These are phyloP conservation scores for Netelia inedita DNA, from an alignment of 2,888 invertebrate species.

Conservation along the genomic window DNA sequence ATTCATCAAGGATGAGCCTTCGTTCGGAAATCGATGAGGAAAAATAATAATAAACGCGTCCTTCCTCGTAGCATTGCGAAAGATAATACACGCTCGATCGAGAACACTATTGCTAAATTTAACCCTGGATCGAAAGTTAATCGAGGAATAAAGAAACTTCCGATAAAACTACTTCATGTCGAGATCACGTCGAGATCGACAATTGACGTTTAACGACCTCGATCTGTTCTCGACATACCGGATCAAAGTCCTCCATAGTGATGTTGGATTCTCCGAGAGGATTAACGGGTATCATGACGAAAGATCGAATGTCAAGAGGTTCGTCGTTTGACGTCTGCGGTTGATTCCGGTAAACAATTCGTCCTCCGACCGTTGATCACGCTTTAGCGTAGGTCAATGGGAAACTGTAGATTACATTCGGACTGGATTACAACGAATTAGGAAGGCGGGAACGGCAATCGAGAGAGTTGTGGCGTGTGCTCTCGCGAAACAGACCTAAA, in stretches of 20 bases:
- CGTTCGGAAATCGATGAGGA: neutral
- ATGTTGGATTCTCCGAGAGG: too few relatives aligned
- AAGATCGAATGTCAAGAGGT: neutral
- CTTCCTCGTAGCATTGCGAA: neutral
- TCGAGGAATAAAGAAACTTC: neutral
- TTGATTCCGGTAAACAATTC: neutral
- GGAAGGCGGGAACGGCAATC: constrained; percentile 40
- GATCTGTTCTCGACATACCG: too few relatives aligned
- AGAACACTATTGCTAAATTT: neutral
- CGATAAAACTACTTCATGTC: neutral
- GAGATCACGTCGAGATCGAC: too few relatives aligned
- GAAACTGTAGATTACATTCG: constrained; percentile 62
- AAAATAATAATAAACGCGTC: neutral
- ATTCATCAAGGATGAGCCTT: constrained; percentile 25
- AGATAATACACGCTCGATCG: neutral
- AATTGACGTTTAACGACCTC: too few relatives aligned
- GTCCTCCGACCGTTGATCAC: neutral
- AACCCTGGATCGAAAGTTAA: neutral
- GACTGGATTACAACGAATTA: constrained; percentile 69
- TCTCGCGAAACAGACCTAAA: constrained; percentile 58
- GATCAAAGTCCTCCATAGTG: too few relatives aligned
- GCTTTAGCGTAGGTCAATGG: constrained; percentile 29
- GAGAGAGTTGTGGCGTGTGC: constrained; percentile 49
- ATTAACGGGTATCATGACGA: neutral
- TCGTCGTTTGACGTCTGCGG: neutral